These are phyloP conservation scores for Hippoglossus stenolepis DNA, from an alignment of 2,113 vertebrate species.

Conservation along the genomic window DNA sequence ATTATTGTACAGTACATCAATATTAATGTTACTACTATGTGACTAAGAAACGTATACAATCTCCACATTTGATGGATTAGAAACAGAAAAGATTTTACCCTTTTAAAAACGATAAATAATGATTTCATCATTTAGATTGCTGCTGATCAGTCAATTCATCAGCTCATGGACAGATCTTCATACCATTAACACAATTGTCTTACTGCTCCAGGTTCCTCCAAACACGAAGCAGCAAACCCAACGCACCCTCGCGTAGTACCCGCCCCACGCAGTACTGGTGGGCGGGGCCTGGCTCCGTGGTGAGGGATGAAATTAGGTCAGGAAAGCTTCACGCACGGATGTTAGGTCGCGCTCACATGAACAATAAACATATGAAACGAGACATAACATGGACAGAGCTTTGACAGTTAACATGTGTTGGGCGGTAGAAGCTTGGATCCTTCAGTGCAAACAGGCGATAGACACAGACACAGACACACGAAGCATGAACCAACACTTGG, in stretches of 20 bases:
- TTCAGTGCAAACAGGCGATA: background rate
- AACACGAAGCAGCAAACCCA: conserved; percentile 33
- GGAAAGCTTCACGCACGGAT: background rate
- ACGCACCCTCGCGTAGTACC: conserved; percentile 28
- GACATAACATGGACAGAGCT: no score
- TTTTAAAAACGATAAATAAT: no score
- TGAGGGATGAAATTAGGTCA: conserved; percentile 64
- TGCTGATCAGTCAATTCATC: no score
- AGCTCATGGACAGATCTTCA: no score
- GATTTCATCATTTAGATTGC: no score
- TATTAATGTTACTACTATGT: no score
- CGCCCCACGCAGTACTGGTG: conserved; percentile 46
- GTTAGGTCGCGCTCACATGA: background rate
- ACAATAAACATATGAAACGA: no score
- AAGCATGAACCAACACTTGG: conserved; percentile 8
- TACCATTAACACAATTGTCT: background rate
- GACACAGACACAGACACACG: background rate
- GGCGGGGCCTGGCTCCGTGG: conserved; percentile 27
- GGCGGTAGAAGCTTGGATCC: no score
- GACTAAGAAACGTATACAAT: background rate
- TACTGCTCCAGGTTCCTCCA: background rate
- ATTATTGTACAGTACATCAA: background rate
- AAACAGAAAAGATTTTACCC: no score
- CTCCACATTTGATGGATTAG: background rate
- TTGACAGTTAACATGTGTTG: background rate